These are phyloP conservation scores for Plebejus melissa DNA, from an alignment of 2,888 invertebrate species.

Conservation along the genomic window DNA sequence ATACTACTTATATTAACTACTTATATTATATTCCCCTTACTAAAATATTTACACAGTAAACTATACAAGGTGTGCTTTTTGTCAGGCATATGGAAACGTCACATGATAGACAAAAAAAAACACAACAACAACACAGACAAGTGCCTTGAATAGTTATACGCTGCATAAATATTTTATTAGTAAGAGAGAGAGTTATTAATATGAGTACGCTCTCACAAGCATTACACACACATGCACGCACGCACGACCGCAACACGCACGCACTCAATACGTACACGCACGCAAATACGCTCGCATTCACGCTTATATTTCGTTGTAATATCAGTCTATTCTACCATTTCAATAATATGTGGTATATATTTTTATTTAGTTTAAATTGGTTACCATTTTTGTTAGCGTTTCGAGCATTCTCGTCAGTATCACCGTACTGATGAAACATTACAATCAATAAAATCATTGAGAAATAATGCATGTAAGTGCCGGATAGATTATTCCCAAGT, in stretches of 20 bases:
- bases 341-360: neutral
- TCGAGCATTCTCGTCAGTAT: constrained; percentile 14
- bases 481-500: neutral
- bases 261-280: neutral
- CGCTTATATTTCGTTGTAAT: neutral
- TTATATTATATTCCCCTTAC: neutral
- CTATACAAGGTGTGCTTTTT: neutral
- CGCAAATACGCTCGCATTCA: neutral
- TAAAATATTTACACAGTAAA: neutral
- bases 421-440: constrained; percentile 19
- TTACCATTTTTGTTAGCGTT: constrained; percentile 17
- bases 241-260: neutral
- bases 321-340: constrained; percentile 8
- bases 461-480: neutral
- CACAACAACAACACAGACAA: no score
- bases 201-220: neutral
- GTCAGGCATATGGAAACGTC: neutral
- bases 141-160: neutral
- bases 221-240: neutral
- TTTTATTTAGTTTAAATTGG: neutral
- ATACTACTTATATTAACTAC: constrained; percentile 9
- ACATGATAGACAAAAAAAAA: neutral
- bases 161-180: neutral
- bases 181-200: neutral
- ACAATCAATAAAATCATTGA: neutral